Percentiles rank a stretch among this genome's conserved stretches.
Evolutionary conservation across 2,888 invertebrate species (phyloP).

Genomic region (Latrodectus hesperus): DNA sequence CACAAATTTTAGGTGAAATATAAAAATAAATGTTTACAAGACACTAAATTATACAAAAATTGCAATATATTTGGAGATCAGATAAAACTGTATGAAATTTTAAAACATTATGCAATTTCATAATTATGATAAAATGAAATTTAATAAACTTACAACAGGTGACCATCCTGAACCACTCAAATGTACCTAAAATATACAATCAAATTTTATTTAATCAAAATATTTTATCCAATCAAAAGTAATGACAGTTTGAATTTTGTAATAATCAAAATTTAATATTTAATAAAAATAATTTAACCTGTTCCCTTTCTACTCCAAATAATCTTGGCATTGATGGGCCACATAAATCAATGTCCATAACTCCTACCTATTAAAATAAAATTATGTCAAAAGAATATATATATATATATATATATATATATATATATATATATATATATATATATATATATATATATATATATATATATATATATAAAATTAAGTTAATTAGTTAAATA

Average conservation of each 20-base stretch:
- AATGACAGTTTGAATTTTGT: background rate
- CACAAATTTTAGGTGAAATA: background rate
- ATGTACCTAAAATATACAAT: conserved; percentile 81
- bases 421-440: background rate
- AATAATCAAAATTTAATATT: background rate
- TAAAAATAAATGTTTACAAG: background rate
- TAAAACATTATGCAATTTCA: background rate
- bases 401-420: background rate
- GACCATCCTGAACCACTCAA: conserved; percentile 98
- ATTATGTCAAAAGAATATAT: background rate
- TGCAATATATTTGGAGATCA: background rate
- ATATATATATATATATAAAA: background rate
- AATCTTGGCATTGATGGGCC: conserved; percentile 98
- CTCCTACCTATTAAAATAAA: conserved; percentile 82
- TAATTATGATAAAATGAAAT: background rate
- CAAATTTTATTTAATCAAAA: background rate
- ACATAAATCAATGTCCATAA: conserved; percentile 98
- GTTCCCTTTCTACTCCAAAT: conserved; percentile 91
- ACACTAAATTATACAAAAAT: background rate
- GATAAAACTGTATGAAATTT: background rate
- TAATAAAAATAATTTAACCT: conserved; percentile 75
- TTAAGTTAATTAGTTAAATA: too few species aligned
- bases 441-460: background rate
- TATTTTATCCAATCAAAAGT: background rate
- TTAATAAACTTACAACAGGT: conserved; percentile 84